Base-by-base conservation (phyloP, 1,140 invertebrate genomes). In the Ceratina calcarata region DNA sequence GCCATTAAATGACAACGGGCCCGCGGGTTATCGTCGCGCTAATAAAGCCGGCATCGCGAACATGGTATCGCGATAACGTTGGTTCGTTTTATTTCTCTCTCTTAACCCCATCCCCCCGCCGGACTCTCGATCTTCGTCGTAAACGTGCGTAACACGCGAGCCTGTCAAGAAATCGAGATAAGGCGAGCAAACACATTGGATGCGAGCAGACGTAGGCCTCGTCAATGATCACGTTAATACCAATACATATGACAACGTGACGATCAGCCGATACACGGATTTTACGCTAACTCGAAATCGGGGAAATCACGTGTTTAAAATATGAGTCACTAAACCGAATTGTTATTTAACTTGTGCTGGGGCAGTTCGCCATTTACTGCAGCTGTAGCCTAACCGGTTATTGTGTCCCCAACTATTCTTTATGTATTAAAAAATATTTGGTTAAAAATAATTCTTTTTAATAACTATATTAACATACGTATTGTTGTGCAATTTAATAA, bases 1-100 rank as follows among this genome's bases (percentile, higher is more conserved):
- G 72, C 71, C 68, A 70, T 86, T 86, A 77, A 83, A 57, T 71
- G 76, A 80, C 78, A 83, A 80, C 75, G 60, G 37, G 82, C 64
- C 82, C 65, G 75, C 70, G 78, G 84, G 84, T 87, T 88, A 88
- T 88, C 86, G 86, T 71, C 79, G 70, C 65, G 71, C 81, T 87
- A 88, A 88, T 88, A 88, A 88, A 88, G 81, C 72, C 84, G 60
- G 82, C 65, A 78, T 85, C 80, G 77, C 71, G 78, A 80, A 88
- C 68, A 83, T 84, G 84, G 65, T 45, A n/a, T 22, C 20, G 20
- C 78, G 84, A 88, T 88, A 87, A 88, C 37, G 82, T 65, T 67
- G 53, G 62, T 67, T 82, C 86, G 87, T 86, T 87, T 87, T 86
- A 85, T 87, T 80, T 84, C 27, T 32, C 27, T 69, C 72, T 12